These are phyloP conservation scores for Hippocampus barbouri DNA, from an alignment of 2,113 vertebrate species.

Conservation along the genomic window DNA sequence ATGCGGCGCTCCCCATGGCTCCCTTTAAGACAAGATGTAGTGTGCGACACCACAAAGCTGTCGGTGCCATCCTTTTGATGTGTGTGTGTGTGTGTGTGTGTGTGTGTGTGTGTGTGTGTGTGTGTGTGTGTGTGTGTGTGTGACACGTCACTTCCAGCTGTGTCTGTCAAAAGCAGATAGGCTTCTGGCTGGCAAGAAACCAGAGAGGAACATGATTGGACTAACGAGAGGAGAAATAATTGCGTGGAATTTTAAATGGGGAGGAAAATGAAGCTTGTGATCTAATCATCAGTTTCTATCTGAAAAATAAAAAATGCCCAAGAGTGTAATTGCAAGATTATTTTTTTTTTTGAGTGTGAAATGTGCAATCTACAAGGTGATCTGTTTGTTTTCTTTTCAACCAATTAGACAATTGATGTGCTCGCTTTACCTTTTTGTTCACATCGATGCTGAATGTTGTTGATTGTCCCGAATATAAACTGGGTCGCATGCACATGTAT, in stretches of 20 bases:
- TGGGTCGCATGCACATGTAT: background rate
- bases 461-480: background rate
- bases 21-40: background rate
- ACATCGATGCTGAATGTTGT: no score
- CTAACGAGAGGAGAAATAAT: background rate
- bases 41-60: constrained; percentile 2
- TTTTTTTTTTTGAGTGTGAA: no score
- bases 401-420: no score
- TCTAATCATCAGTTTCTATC: background rate
- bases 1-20: background rate
- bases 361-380: background rate
- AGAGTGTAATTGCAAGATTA: no score
- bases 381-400: background rate
- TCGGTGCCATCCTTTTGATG: background rate
- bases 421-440: no score
- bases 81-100: background rate
- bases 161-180: constrained; percentile 7
- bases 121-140: background rate
- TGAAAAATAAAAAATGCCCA: background rate
- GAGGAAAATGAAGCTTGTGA: background rate
- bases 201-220: background rate
- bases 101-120: background rate
- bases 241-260: background rate
- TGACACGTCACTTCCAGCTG: constrained; percentile 9
- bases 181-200: background rate